Conservation (phyloP, 2,797 vertebrate species). For the Loris lydekkerianus region DNA sequence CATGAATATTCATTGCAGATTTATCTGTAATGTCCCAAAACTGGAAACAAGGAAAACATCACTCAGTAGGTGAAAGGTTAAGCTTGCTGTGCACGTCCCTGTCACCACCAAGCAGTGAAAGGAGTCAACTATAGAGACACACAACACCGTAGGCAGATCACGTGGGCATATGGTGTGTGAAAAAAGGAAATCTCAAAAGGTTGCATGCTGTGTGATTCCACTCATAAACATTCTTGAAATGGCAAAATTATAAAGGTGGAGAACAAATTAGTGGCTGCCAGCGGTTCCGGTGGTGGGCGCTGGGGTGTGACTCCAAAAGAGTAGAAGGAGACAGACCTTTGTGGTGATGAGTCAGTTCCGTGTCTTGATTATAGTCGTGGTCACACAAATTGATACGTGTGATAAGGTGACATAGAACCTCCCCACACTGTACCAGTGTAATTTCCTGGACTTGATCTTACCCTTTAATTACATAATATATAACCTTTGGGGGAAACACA, state of each 20-base stretch:
- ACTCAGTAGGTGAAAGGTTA: not conserved
- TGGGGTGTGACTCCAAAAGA: not conserved
- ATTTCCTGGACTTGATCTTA: not conserved
- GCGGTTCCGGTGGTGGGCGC: not conserved
- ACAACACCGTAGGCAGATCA: not conserved
- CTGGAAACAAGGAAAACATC: not conserved
- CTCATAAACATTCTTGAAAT: not conserved
- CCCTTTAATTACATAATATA: not conserved
- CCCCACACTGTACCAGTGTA: accelerated
- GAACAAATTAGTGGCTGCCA: not conserved
- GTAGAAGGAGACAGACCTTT: too few relatives aligned
- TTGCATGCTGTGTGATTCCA: not conserved
- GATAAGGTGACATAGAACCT: not conserved
- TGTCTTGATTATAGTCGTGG: not conserved
- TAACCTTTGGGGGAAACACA: not conserved
- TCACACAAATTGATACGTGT: not conserved
- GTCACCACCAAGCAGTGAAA: not conserved
- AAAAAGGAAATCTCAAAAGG: not conserved
- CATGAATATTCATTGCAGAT: not conserved
- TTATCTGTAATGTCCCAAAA: not conserved
- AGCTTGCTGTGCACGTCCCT: not conserved
- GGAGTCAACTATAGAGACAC: not conserved
- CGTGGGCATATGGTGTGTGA: not conserved
- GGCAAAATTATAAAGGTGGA: not conserved
- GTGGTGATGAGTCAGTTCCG: not conserved